These are phyloP conservation scores for Oreochromis spilurus DNA, from an alignment of 2,113 vertebrate genomes.

Conservation along the genomic window DNA sequence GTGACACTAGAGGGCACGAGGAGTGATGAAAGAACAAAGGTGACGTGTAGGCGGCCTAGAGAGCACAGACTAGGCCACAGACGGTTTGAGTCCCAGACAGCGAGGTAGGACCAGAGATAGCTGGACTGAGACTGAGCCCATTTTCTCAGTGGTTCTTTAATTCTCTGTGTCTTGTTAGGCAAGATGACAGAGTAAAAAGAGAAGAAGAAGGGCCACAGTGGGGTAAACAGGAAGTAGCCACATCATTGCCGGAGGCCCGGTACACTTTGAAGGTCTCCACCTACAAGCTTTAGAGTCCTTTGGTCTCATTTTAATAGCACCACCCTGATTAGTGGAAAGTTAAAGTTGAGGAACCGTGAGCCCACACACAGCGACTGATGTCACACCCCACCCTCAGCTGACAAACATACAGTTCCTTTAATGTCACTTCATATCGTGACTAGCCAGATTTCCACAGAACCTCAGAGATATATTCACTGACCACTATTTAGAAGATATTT, in stretches of 20 bases:
- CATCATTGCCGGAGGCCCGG: slow-evolving; percentile 12
- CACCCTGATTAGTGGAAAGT: slow-evolving; percentile 30
- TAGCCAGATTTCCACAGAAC: not conserved
- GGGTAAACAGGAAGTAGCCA: slow-evolving; percentile 71
- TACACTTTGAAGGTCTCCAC: slow-evolving; percentile 61
- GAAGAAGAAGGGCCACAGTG: slow-evolving; percentile 27
- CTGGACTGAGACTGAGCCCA: not conserved
- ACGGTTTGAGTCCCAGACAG: not conserved
- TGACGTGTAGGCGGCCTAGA: slow-evolving; percentile 18
- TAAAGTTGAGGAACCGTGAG: slow-evolving; percentile 16
- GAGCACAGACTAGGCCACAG: not conserved
- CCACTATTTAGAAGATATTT: not conserved
- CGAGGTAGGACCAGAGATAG: slow-evolving; percentile 4
- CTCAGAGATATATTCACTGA: not conserved
- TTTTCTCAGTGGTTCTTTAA: slow-evolving; percentile 36
- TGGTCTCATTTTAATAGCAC: slow-evolving; percentile 35
- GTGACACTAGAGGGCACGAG: not conserved
- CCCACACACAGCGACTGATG: slow-evolving; percentile 30
- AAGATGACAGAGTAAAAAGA: slow-evolving; percentile 45
- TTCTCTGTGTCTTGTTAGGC: slow-evolving; percentile 31
- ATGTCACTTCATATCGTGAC: not conserved
- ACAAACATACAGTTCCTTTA: not conserved
- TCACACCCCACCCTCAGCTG: slow-evolving; percentile 17
- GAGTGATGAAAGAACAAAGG: not conserved
- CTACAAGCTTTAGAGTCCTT: slow-evolving; percentile 22